Percentiles rank a stretch among this genome's conserved stretches.
Evolutionary conservation across 2,797 vertebrate genomes (phyloP).

Genomic region (Selene dorsalis): DNA sequence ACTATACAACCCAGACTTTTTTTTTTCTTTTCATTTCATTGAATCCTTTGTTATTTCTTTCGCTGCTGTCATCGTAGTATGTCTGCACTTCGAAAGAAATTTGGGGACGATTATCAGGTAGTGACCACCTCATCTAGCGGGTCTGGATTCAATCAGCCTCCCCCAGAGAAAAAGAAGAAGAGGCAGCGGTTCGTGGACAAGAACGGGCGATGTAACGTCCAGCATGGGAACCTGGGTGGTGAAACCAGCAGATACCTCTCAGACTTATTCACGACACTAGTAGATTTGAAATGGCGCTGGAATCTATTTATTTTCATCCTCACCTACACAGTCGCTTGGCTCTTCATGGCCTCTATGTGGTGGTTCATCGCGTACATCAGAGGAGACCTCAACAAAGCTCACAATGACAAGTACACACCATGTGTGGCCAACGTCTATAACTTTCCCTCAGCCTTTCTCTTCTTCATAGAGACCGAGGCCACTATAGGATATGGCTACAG

Average conservation of each 20-base stretch:
- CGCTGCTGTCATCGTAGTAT: constrained; percentile 89
- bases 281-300: constrained; percentile 99
- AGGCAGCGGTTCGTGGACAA: constrained; percentile 98
- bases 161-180: constrained; percentile 91
- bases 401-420: constrained; percentile 96
- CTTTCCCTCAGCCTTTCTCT: constrained; percentile 98
- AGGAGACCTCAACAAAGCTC: constrained; percentile 93
- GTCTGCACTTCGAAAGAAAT: constrained; percentile 99
- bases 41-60: constrained; percentile 67
- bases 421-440: constrained; percentile 99
- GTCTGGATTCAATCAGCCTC: constrained; percentile 90
- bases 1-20: constrained; percentile 66
- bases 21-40: constrained; percentile 28
- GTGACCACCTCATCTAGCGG: constrained; percentile 98
- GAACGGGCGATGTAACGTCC: constrained; percentile 98
- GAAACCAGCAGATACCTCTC: constrained; percentile 98
- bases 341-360: constrained; percentile 99
- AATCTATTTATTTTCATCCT: constrained; percentile 98
- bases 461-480: constrained; percentile 98
- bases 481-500: constrained; percentile 98
- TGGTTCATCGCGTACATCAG: constrained; percentile 97
- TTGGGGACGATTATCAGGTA: constrained; percentile 99
- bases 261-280: constrained; percentile 97
- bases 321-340: constrained; percentile 98
- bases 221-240: constrained; percentile 97